Evolutionary conservation across 2,113 vertebrate genomes (phyloP), one percentile per base, ranked within the genome.

Genomic region (Gambusia holbrooki): DNA sequence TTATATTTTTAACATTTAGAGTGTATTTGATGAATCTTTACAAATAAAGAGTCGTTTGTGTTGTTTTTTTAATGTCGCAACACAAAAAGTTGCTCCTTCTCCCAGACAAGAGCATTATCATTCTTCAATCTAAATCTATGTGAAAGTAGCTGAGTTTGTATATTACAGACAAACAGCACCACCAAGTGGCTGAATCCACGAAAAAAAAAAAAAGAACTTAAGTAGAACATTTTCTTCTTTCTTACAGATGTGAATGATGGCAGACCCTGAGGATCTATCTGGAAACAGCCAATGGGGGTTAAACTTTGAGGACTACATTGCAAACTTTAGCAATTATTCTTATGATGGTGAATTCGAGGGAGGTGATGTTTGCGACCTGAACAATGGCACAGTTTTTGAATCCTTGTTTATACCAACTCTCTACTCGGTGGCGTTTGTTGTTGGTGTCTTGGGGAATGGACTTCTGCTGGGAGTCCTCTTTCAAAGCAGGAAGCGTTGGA

Each of bases 361-460:
- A 1, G 87, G 70, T 1, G 40, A 65, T 0, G 65, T 93, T 1
- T 96, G 95, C 13, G 54, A 78, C 37, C 79, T 80, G 2, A 3
- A 71, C 0, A 48, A 88, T 1, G 88, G 35, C 74, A 74, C 84
- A 72, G 10, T 30, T 0, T 97, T 97, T 37, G 91, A 95, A 33
- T 73, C 86, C 0, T 29, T 91, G 71, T 95, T 96, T 80, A 92
- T 95, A 58, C 95, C 96, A 0, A 45, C 83, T 7, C 87, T 97
- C 65, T 96, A 96, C 79, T 82, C 89, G 15, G 15, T 96, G 64
- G 88, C 94, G 0, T 94, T 96, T 51, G 9, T 92, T 1, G 75
- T 96, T 76, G 96, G 97, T 0, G 30, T 97, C 1, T 74, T 95
- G 77, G 96, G 97, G 6, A 97, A 98, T 0, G 90, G 89, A 0